Evolutionary conservation across 2,888 invertebrate genomes (phyloP), one percentile per base, ranked within the genome.

Genomic region (Torymus auratus): DNA sequence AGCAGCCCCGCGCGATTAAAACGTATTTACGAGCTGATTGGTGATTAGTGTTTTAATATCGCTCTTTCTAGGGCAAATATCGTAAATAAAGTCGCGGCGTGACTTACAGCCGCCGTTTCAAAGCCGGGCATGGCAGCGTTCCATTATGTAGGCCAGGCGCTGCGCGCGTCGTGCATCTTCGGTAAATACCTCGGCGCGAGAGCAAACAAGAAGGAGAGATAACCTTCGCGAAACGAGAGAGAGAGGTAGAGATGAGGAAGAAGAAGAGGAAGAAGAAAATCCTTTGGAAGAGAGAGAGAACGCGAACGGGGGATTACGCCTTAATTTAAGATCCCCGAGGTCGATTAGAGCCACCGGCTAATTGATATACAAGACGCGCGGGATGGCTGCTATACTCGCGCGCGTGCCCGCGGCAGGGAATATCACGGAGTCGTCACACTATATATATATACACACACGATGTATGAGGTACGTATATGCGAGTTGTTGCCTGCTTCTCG

Each of bases 161-260:
- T 80, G 20, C 20, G 64, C 17, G 78, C 70, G 74, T 81, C 84
- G 83, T 85, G 83, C 82, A 84, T 86, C 85, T 86, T 85, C 84
- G 83, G 80, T 80, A 85, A 85, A 87, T 84, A 83, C 79, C 83
- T 82, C 64, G 69, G 76, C 80, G 83, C 14, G 50, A 69, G 55
- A 60, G 10, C 20, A 23, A 55, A 53, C 17, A 17, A 53, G 17
- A 11, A 60, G 15, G 17, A 11, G 64, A 50, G 64, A 15, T 41
- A 64, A 41, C 23, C 28, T 28, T 28, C 28, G 28, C 28, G 7
- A 7, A 28, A 28, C 28, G 28, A 82, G 20, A 52, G 50, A 68
- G 53, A 69, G 28, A 20, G 56, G 53, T 1, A 4, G 56, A 56
- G 14, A 52, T 3, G 41, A 3, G 53, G 55, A 56, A 13, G 53